Conservation (phyloP, 2,797 vertebrate species). For the Sus cebifrons region DNA sequence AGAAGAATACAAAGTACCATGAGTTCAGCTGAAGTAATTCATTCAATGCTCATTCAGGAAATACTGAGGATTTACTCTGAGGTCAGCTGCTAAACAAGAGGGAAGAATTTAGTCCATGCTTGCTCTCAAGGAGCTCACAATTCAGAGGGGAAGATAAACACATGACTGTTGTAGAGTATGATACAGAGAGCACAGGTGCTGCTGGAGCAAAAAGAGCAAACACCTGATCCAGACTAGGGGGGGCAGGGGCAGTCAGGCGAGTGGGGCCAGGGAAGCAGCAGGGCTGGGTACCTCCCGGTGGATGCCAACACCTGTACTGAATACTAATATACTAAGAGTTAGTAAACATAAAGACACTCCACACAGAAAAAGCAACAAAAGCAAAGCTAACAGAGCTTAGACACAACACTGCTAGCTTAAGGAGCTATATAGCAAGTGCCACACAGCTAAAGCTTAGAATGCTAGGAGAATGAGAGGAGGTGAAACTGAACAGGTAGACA, state of each 20-base stretch:
- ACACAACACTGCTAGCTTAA: background rate
- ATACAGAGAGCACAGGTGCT: background rate
- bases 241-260: background rate
- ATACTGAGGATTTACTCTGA: conserved; percentile 7
- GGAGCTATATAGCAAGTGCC: background rate
- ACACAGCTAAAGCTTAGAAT: background rate
- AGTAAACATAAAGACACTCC: background rate
- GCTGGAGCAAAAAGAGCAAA: background rate
- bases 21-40: conserved; percentile 19
- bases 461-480: background rate
- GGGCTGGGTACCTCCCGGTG: rapidly evolving
- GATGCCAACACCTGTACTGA: background rate
- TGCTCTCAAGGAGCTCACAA: conserved; percentile 38
- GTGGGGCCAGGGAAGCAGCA: background rate
- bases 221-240: background rate
- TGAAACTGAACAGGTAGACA: conserved; percentile 1
- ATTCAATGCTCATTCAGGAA: conserved; percentile 22
- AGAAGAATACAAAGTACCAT: background rate
- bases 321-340: background rate
- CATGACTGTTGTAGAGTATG: background rate
- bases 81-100: background rate
- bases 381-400: background rate
- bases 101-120: background rate
- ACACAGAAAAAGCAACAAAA: background rate
- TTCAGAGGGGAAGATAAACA: background rate